Conservation (phyloP, 2,797 vertebrate species). For the Dipus sagitta region DNA sequence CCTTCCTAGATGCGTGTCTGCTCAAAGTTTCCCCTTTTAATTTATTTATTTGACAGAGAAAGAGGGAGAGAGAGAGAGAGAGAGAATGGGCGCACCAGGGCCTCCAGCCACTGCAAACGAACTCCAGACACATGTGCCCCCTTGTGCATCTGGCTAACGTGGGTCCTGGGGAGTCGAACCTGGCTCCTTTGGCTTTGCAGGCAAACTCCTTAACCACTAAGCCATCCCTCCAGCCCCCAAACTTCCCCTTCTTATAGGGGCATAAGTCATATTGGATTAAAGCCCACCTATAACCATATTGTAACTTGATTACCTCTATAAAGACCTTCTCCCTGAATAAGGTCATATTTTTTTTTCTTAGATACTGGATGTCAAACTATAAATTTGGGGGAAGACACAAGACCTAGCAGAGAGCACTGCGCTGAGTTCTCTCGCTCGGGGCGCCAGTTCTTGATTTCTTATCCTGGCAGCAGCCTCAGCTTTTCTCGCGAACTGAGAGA, state of each 20-base stretch:
- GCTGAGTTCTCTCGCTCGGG: background rate
- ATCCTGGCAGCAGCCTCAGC: background rate
- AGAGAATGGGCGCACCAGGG: too few relatives aligned
- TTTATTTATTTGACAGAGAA: too few relatives aligned
- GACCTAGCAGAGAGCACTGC: background rate
- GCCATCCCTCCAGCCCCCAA: background rate
- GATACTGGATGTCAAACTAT: background rate
- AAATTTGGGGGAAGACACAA: too few relatives aligned
- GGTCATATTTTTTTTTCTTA: too few relatives aligned
- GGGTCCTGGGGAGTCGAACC: too few relatives aligned
- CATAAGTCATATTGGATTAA: background rate
- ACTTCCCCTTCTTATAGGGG: background rate
- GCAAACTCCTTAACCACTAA: too few relatives aligned
- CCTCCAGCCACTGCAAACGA: too few relatives aligned
- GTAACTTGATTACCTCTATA: background rate
- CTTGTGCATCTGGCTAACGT: too few relatives aligned
- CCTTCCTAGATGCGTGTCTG: background rate
- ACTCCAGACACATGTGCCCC: too few relatives aligned
- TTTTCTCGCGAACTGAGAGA: background rate
- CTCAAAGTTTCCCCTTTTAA: background rate
- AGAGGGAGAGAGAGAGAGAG: too few relatives aligned
- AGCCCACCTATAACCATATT: background rate
- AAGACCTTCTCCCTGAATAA: background rate
- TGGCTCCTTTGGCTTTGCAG: too few relatives aligned
- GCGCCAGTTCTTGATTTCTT: background rate